Evolutionary conservation across 2,888 invertebrate genomes (phyloP), one percentile per base, ranked within the genome.

Genomic region (Euphydryas editha): DNA sequence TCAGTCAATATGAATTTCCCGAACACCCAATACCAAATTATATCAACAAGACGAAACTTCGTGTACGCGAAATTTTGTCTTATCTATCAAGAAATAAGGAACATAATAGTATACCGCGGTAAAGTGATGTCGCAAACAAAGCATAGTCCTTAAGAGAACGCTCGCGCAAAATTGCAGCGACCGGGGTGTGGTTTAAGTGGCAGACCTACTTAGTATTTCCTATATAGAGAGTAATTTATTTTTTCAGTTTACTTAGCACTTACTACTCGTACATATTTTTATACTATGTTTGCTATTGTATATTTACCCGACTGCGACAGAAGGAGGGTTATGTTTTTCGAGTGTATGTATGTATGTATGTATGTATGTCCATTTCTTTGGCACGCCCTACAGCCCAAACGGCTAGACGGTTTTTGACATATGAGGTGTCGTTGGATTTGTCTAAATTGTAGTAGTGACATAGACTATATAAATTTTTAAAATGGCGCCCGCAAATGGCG

Each of bases 161-260:
- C 68, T 73, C 70, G 70, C 65, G 67, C 75, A 70, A 72, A 73
- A 73, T 74, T 76, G 73, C 73, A 72, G 62, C 65, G 64, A 63
- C 68, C 68, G 44, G 59, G 59, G 54, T 58, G 65, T 70, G 70
- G 74, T 67, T 59, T 59, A 72, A 71, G 68, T 67, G 62, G 68
- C 54, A 66, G 51, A 63, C 59, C 51, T 51, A 56, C 46, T 39
- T 11, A 10, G 15, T 13, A 6, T 18, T 17, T 20, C 18, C 2
- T 46, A 0, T 18, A 8, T 17, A 18, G 2, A 46, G 7, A 44
- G 17, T 17, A 44, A 17, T 46, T 46, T 46, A 17, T 18, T 3
- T 11, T 1, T 2, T 10, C 6, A 2, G 46, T 4, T 18, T 17
- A 17, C 10, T 10, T 0, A 17, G 18, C 2, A 6, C 2, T 24